Evolutionary conservation across 92 coral and sea anemone species (phyloP), one percentile per base, ranked within the genome.

Genomic region (Paramuricea clavata): DNA sequence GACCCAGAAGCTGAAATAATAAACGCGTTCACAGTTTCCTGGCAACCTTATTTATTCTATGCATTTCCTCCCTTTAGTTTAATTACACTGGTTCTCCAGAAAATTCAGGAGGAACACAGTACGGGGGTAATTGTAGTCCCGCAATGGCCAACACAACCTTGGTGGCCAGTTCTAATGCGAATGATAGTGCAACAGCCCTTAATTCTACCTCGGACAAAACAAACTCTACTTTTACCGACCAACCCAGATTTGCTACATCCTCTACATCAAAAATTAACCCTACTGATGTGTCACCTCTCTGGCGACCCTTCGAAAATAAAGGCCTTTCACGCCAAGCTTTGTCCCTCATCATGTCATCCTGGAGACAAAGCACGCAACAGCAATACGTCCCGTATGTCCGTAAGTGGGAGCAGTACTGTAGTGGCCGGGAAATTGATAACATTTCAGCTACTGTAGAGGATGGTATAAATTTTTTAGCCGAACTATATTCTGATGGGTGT

Each of bases 341-440:
- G 33, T 27, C 54, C 69, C 32, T 85, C 78, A 80, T 89, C 73
- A 60, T 85, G 35, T 68, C 80, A 15, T 49, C 89, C n/a, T 89
- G 92, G 90, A 85, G 83, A 89, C 49, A 23, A 57, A 76, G 89
- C 49, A 88, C 91, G 10, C 76, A 60, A 61, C 72, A 83, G 64
- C 92, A 89, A 33, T 88, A 88, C 59, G 31, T 27, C 26, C 56
- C 88, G 22, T 54, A 54, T 30, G 22, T 89, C 28, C 85, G 49
- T n/a, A 25, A 73, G 34, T 89, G 92, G 92, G 89, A 89, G 71
- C 83, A 78, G 87, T 85, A 85, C 86, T 89, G 93, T 86, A 15
- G 78, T 90, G 42, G 23, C 42, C 49, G 86, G 76, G 49, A 86
- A 36, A 73, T 86, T 36, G 49, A 86, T 90, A 79, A 81, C 59